Base-by-base conservation (phyloP, 2,113 vertebrate species). In the Acrocephalus kingi region DNA sequence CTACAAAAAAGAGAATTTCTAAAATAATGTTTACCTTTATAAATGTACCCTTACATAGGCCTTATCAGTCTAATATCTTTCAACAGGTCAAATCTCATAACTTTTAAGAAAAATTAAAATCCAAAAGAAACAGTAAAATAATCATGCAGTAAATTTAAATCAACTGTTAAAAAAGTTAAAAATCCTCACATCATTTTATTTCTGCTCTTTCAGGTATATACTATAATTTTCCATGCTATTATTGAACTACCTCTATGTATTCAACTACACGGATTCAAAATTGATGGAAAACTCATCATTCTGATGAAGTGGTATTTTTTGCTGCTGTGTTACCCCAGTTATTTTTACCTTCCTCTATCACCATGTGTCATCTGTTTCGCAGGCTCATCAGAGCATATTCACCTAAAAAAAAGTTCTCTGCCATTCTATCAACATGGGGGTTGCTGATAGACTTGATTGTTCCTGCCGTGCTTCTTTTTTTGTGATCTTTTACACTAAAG, bases 311-410 rank as follows among this genome's bases (percentile, higher is more conserved):
- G 25, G 41, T 37, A 64, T 81, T 85, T 97, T 87, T 89, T 62
- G 41, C 78, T 85, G 37, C 59, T 87, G 20, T 76, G 51, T 91
- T 94, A 64, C 56, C 81, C 37, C 76, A 62, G 93, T 59, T 92
- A 77, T 95, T 95, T 96, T 95, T 86, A 80, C 48, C 67, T 76
- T 66, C 22, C 43, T 62, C 71, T 85, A 66, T 93, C 74, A 81
- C 35, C 41, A 30, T 79, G 41, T 90, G 72, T 86, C 63, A 56
- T 35, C 55, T 55, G 9, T 88, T 91, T 74, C 33, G 2, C 39
- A 86, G 67, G 41, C 43, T 96, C 72, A 93, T 94, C 83, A 93
- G 75, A 73, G 59, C 41, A 62, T 27, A 92, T 92, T 93, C 92
- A 92, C 72, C 46, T 86, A 43, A 74, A 81, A 91, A 91, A 89